Conservation (phyloP, 2,113 vertebrate genomes). For the Pachyramphus minor region DNA sequence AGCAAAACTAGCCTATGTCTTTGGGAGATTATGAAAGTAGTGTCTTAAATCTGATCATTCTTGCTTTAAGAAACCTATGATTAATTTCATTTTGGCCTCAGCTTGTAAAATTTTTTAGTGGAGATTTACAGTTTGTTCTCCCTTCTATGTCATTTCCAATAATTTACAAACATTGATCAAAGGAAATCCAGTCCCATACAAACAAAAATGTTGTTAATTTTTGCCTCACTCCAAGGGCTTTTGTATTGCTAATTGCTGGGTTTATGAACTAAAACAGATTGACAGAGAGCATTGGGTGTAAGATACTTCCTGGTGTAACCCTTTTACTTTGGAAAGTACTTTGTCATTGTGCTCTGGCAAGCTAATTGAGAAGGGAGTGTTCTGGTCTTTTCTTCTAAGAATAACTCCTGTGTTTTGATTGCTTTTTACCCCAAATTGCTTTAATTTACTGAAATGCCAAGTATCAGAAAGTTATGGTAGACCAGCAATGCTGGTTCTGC, state of each 20-base stretch:
- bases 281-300: background rate
- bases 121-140: background rate
- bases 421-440: background rate
- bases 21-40: background rate
- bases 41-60: background rate
- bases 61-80: background rate
- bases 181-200: background rate
- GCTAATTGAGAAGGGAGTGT: background rate
- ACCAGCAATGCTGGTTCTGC: background rate
- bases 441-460: background rate
- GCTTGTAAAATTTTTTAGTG: background rate
- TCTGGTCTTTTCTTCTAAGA: background rate
- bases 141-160: background rate
- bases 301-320: background rate
- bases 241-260: background rate
- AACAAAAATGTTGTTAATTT: background rate
- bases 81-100: background rate
- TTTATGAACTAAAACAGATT: background rate
- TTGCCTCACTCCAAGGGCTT: background rate
- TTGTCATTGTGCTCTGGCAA: background rate
- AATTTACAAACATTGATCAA: background rate
- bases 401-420: background rate
- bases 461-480: background rate
- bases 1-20: background rate
- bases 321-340: background rate